Conservation (phyloP, 2,797 vertebrate species). For the Numenius phaeopus region DNA sequence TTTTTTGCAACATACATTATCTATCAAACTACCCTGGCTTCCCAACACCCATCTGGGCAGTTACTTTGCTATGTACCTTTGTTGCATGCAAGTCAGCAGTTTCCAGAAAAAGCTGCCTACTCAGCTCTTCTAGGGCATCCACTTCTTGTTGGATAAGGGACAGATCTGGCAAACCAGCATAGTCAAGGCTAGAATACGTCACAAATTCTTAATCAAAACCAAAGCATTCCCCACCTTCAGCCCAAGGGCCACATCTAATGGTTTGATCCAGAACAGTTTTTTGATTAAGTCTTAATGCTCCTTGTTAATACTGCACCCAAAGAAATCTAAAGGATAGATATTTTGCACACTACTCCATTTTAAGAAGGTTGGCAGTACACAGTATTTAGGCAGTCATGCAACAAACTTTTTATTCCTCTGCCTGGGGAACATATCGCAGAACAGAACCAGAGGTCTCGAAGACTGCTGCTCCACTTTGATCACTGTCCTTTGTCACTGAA, state of each 20-base stretch:
- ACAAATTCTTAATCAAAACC: background rate
- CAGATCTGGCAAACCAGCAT: slow-evolving; percentile 85
- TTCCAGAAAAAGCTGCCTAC: slow-evolving; percentile 96
- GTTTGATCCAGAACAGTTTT: background rate
- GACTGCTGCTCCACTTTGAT: background rate
- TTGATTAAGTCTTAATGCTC: background rate
- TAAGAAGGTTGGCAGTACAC: background rate
- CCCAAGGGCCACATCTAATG: background rate
- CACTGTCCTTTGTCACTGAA: background rate
- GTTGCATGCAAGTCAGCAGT: slow-evolving; percentile 96
- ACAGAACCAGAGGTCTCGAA: background rate
- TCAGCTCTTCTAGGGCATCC: slow-evolving; percentile 95
- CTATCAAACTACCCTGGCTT: background rate
- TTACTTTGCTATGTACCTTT: slow-evolving; percentile 84
- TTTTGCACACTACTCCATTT: background rate
- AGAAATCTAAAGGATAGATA: background rate
- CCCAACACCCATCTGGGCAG: background rate
- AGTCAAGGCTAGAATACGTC: slow-evolving; percentile 76
- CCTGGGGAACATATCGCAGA: background rate
- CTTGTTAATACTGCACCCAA: background rate
- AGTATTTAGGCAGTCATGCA: background rate
- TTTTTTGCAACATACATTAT: background rate
- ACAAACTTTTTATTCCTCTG: background rate
- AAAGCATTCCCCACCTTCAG: background rate
- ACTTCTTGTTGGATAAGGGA: slow-evolving; percentile 97